Percentiles rank a stretch among this genome's conserved stretches.
Evolutionary conservation across 2,797 vertebrate species (phyloP).

Genomic region (Girardinus metallicus): DNA sequence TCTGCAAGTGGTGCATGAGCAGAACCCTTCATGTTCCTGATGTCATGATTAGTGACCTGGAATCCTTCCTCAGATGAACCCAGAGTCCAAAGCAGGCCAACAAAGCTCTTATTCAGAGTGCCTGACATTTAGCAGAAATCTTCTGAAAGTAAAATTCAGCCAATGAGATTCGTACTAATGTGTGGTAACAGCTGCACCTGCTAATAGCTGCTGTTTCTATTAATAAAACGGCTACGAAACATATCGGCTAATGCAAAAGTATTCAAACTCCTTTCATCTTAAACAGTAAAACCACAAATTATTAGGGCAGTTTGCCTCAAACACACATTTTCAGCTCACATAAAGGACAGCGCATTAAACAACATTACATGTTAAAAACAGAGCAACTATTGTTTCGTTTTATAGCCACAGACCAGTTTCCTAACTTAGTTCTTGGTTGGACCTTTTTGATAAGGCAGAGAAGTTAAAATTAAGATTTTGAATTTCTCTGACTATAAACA

Average conservation of each 20-base stretch:
- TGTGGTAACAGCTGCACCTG: background rate
- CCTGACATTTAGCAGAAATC: slow-evolving; percentile 27
- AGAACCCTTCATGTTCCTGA: slow-evolving; percentile 11
- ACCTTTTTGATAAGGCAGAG: too few relatives aligned
- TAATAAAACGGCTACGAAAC: background rate
- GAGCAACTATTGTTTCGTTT: too few relatives aligned
- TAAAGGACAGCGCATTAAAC: too few relatives aligned
- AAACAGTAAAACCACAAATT: background rate
- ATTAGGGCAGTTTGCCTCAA: background rate
- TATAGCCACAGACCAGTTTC: too few relatives aligned
- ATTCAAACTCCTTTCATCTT: background rate
- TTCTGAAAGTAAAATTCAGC: slow-evolving; percentile 27
- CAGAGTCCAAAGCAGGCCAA: background rate
- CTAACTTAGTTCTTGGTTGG: too few relatives aligned
- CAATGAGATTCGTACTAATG: slow-evolving; percentile 15
- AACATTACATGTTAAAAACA: too few relatives aligned
- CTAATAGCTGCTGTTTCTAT: background rate
- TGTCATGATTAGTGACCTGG: slow-evolving; percentile 12
- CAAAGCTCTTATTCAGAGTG: slow-evolving; percentile 22
- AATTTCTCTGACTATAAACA: too few relatives aligned
- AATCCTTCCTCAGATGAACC: slow-evolving; percentile 14
- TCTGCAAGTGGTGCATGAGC: slow-evolving; percentile 17
- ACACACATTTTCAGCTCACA: too few relatives aligned
- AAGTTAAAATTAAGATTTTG: too few relatives aligned
- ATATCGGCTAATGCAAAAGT: background rate